These are phyloP conservation scores for Gastrophryne carolinensis DNA, from an alignment of 2,797 vertebrate genomes.

Conservation along the genomic window DNA sequence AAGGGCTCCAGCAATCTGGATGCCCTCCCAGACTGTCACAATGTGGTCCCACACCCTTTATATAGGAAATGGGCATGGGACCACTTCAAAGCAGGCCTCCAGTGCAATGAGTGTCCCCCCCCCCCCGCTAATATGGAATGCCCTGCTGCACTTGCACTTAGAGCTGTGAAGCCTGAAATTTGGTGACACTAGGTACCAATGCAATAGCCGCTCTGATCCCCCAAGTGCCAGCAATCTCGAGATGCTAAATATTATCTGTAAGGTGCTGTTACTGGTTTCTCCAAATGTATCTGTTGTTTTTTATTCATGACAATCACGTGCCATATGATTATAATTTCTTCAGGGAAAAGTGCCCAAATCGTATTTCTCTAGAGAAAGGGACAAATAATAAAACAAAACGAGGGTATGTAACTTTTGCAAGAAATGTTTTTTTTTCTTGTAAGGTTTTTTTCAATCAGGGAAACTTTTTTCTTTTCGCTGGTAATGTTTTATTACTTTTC, in stretches of 20 bases:
- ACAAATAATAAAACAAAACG: not conserved
- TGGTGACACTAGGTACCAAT: too few species aligned
- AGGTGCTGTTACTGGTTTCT: too few species aligned
- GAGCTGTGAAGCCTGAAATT: too few species aligned
- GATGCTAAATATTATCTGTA: constrained; percentile 22
- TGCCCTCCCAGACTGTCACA: too few species aligned
- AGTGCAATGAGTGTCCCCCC: too few species aligned
- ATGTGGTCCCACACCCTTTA: too few species aligned
- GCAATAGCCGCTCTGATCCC: not conserved
- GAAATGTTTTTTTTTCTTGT: constrained; percentile 5
- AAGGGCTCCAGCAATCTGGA: too few species aligned
- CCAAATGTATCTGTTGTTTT: not conserved
- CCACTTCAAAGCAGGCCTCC: too few species aligned
- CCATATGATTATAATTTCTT: constrained; percentile 13
- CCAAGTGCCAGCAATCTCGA: constrained; percentile 8
- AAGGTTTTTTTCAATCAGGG: constrained; percentile 10
- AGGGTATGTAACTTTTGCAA: constrained; percentile 16
- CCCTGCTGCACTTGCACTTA: too few species aligned
- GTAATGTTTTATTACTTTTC: constrained; percentile 16
- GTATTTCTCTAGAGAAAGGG: constrained; percentile 23
- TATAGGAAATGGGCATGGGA: too few species aligned
- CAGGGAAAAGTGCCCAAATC: constrained; percentile 24
- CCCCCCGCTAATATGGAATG: too few species aligned
- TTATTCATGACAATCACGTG: constrained; percentile 37
- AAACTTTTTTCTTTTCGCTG: not conserved